Conservation (phyloP, 2,113 vertebrate species). For the Notothenia rossii region DNA sequence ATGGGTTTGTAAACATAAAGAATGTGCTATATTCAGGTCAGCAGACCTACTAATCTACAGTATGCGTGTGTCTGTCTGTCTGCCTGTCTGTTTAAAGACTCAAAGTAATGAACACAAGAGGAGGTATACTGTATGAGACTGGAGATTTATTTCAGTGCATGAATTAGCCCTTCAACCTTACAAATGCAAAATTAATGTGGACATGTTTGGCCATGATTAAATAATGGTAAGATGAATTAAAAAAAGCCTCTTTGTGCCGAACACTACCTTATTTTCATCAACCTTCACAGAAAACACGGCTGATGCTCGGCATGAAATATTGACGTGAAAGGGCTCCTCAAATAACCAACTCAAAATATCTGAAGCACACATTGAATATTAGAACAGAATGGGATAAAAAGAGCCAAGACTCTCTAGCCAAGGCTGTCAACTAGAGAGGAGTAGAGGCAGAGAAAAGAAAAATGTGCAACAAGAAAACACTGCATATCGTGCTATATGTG, state of each 20-base stretch:
- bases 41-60: background rate
- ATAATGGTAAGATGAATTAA: conserved; percentile 36
- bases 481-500: conserved; percentile 43
- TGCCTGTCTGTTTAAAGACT: background rate
- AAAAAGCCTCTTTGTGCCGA: conserved; percentile 20
- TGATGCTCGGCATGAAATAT: conserved; percentile 46
- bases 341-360: conserved; percentile 62
- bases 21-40: conserved; percentile 25
- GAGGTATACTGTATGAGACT: background rate
- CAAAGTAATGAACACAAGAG: background rate
- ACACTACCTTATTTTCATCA: conserved; percentile 37
- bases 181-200: conserved; percentile 21
- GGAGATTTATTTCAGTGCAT: background rate
- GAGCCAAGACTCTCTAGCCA: conserved; percentile 58
- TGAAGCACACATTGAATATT: conserved; percentile 67
- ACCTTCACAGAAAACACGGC: conserved; percentile 33
- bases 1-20: conserved; percentile 48
- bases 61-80: background rate
- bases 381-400: conserved; percentile 56
- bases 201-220: conserved; percentile 42
- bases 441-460: conserved; percentile 53
- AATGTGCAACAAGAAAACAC: conserved; percentile 55
- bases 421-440: conserved; percentile 66
- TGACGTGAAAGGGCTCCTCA: conserved; percentile 56
- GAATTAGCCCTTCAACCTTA: conserved; percentile 36